A percentile compares a stretch with the other conserved stretches of the same genome.
Evolutionary conservation across 2,888 invertebrate species (phyloP).

Genomic region (Yponomeuta evonymella): DNA sequence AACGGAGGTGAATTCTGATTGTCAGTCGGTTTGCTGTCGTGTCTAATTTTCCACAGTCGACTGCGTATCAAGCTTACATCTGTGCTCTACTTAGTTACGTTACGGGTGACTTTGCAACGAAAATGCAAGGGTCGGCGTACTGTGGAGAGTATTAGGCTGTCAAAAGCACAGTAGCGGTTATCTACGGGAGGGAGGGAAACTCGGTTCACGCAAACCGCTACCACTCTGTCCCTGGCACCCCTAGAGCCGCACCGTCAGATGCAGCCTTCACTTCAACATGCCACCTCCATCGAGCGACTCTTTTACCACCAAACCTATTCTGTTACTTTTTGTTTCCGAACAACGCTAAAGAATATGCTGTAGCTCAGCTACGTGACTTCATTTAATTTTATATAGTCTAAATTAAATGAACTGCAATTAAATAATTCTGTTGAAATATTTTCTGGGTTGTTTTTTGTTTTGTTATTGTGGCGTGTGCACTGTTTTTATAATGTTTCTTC

Average conservation of each 20-base stretch:
- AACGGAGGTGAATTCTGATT: too few relatives aligned
- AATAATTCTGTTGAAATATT: too few relatives aligned
- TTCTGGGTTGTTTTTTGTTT: too few relatives aligned
- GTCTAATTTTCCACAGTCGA: too few relatives aligned
- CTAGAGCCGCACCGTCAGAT: slow-evolving; percentile 34
- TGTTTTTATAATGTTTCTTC: too few relatives aligned
- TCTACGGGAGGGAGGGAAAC: slow-evolving; percentile 27
- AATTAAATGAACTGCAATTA: not conserved
- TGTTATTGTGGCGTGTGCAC: too few relatives aligned
- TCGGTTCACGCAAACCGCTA: slow-evolving; percentile 50
- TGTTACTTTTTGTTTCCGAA: not conserved
- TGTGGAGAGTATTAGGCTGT: slow-evolving; percentile 21
- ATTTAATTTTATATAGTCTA: not conserved
- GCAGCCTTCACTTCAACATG: slow-evolving; percentile 39
- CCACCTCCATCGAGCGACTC: slow-evolving; percentile 29
- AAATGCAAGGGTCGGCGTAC: too few relatives aligned
- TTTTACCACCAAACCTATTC: slow-evolving; percentile 6
- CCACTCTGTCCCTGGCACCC: slow-evolving; percentile 57
- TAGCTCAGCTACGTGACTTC: not conserved
- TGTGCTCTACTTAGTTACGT: too few relatives aligned
- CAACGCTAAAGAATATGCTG: not conserved
- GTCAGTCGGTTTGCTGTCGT: too few relatives aligned
- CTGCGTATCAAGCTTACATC: too few relatives aligned
- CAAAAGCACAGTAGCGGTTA: slow-evolving; percentile 24
- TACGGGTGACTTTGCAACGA: too few relatives aligned